Evolutionary conservation across 2,113 vertebrate genomes (phyloP).

Genomic region (Corvus cornix): DNA sequence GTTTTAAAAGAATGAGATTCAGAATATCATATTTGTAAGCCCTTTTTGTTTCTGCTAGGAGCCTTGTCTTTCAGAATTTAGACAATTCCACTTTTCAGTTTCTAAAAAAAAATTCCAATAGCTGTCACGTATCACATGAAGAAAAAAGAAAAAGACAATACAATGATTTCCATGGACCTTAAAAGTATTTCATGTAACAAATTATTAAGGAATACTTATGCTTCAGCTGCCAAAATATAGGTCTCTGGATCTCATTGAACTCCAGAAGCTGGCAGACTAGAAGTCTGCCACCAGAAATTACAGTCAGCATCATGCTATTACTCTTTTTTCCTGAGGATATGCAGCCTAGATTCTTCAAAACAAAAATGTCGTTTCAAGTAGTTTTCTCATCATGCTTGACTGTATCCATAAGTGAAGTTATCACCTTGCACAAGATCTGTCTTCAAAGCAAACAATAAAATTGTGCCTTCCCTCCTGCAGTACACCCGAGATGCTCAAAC

Average conservation of each 20-base stretch:
- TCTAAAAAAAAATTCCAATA: not conserved
- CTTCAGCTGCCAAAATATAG: not conserved
- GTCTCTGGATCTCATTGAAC: not conserved
- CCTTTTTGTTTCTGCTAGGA: not conserved
- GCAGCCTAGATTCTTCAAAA: not conserved
- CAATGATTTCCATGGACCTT: not conserved
- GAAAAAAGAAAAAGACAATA: not conserved
- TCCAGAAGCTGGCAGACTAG: not conserved
- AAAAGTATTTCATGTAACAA: not conserved
- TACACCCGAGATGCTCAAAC: not conserved
- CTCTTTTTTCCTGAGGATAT: not conserved
- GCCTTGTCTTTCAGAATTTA: not conserved
- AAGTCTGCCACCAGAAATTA: not conserved
- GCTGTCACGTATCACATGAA: not conserved
- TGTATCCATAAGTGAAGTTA: not conserved
- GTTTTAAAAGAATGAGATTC: not conserved
- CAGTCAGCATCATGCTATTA: not conserved
- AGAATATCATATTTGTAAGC: not conserved
- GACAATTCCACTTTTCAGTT: not conserved
- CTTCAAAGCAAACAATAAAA: not conserved
- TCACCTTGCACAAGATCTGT: not conserved
- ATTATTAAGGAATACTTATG: not conserved
- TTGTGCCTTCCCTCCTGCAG: not conserved
- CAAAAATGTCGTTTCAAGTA: not conserved
- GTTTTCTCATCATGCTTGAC: not conserved